Evolutionary conservation across 2,797 vertebrate species (phyloP).

Genomic region (Avahi laniger): DNA sequence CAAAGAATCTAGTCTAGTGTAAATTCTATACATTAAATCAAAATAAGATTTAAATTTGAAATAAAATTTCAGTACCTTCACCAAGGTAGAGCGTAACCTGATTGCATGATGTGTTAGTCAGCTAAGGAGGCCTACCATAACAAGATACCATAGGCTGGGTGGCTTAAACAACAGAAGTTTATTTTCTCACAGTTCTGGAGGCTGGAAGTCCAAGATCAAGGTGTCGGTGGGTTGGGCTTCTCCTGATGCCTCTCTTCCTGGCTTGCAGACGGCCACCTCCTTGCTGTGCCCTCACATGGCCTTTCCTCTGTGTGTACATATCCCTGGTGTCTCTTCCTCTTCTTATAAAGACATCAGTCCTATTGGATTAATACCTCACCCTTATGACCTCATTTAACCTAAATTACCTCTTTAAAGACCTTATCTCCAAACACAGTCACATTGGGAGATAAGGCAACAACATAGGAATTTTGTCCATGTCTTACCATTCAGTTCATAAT

Average conservation of each 20-base stretch:
- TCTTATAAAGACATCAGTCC: neutral
- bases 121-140: neutral
- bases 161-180: neutral
- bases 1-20: neutral
- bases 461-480: neutral
- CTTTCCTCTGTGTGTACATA: neutral
- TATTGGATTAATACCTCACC: neutral
- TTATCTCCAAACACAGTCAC: neutral
- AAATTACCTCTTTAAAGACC: neutral
- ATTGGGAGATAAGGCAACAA: neutral
- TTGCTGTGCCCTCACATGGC: neutral
- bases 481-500: neutral
- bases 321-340: neutral
- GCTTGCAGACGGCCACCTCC: neutral
- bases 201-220: neutral
- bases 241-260: neutral
- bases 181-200: neutral
- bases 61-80: neutral
- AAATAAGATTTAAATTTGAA: neutral
- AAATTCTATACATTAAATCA: neutral
- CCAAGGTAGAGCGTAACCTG: neutral
- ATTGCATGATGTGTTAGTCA: neutral
- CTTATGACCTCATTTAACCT: neutral
- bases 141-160: neutral
- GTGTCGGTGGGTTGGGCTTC: neutral